Base-by-base conservation (phyloP, 2,797 vertebrate species). In the Pelodytes ibericus region DNA sequence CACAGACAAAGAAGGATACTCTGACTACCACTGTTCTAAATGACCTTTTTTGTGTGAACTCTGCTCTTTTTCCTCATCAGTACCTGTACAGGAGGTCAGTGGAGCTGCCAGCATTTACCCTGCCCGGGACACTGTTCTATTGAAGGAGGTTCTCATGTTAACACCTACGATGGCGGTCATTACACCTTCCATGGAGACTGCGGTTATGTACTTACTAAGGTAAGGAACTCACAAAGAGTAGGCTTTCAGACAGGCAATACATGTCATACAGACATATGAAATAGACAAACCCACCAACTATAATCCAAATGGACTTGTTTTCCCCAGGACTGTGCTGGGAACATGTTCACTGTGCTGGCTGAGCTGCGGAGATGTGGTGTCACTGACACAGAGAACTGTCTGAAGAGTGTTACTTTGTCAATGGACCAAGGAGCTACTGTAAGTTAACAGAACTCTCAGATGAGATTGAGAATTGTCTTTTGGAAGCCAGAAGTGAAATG, bases 171-270 rank as follows among this genome's bases (percentile, higher is more conserved):
- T 27, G 86, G 88, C 62, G 86, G 76, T 74, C 53, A 81, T 2
- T 93, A 91, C 84, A 91, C 88, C 0, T 88, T 92, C 81, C 92
- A 92, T 0, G 92, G 92, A 16, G 90, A 92, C 65, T 93, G 92
- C 53, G 86, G 77, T 75, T 93, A 93, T 0, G 84, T 92, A 65
- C 30, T 93, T 78, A 85, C 88, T 66, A 93, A 93, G 92, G 92
- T 77, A 57, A 10, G 8, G 3, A 11, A 44, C 33, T 36, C 33
- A 36, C 11, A 36, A 36, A 36, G 11, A 11, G 33, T 36, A 30
- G 5, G 5, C 33, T 36, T 5, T 36, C 33, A 6, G 33, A 36
- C 5, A 36, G 11, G 33, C 5, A 36, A 36, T n/a, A n/a, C n/a
- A n/a, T n/a, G n/a, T n/a, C n/a, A n/a, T n/a, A n/a, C n/a, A n/a